These are phyloP conservation scores for Nomada fucata DNA, from an alignment of 2,888 invertebrate genomes.

Conservation along the genomic window DNA sequence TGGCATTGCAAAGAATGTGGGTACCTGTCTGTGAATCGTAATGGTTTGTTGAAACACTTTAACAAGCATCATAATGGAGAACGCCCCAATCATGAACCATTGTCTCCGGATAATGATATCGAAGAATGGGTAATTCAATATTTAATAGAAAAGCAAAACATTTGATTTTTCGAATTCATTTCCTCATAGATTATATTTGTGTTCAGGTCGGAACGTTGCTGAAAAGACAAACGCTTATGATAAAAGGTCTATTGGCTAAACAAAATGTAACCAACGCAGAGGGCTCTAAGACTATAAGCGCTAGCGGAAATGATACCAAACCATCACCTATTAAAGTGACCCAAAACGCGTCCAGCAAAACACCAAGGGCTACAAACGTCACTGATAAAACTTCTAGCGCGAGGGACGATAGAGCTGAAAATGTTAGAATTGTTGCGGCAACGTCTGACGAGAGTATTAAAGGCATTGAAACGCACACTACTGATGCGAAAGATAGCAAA, in stretches of 20 bases:
- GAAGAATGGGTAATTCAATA: slow-evolving; percentile 85
- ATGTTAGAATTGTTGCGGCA: slow-evolving; percentile 31
- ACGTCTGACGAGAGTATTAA: slow-evolving; percentile 62
- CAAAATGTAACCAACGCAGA: slow-evolving; percentile 8
- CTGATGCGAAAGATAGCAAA: slow-evolving; percentile 72
- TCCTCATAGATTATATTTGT: background rate
- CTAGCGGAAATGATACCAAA: slow-evolving; percentile 1
- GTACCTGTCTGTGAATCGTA: slow-evolving; percentile 86
- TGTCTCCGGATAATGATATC: slow-evolving; percentile 84
- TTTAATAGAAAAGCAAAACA: background rate
- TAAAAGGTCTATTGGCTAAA: slow-evolving; percentile 64
- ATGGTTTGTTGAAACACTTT: slow-evolving; percentile 86
- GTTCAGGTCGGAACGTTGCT: slow-evolving; percentile 74
- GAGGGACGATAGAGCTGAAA: slow-evolving; percentile 33
- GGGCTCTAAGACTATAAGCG: background rate
- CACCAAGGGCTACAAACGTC: slow-evolving; percentile 49
- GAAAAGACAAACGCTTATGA: slow-evolving; percentile 73
- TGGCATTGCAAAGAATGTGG: slow-evolving; percentile 87
- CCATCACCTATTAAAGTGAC: background rate
- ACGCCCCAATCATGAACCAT: slow-evolving; percentile 70
- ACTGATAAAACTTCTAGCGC: slow-evolving; percentile 50
- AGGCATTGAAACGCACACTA: slow-evolving; percentile 70
- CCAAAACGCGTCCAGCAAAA: background rate
- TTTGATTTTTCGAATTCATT: background rate
- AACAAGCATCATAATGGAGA: slow-evolving; percentile 83